Percentiles rank a stretch among this genome's conserved stretches.
Conservation (phyloP, 2,797 vertebrate species). For the Avahi laniger region DNA sequence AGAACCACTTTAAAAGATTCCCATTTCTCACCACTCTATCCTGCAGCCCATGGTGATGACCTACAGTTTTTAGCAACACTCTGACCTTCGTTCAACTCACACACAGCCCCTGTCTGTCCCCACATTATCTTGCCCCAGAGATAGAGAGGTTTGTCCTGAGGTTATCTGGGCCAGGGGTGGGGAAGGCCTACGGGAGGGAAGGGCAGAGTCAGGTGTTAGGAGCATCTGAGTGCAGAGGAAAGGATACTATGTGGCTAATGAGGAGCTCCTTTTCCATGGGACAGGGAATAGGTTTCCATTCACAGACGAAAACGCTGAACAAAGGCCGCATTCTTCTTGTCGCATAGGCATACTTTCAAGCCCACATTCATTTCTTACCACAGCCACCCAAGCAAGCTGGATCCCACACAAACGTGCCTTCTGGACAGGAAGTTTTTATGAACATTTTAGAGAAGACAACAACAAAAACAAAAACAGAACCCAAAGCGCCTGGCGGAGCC, state of each 20-base stretch:
- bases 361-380: neutral
- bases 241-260: neutral
- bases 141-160: too few relatives aligned
- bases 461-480: neutral
- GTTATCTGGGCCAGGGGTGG: neutral
- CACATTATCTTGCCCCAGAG: neutral
- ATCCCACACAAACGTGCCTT: neutral
- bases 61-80: too few relatives aligned
- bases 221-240: neutral
- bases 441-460: neutral
- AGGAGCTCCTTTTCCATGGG: fast-evolving
- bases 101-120: neutral
- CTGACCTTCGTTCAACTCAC: fast-evolving
- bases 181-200: neutral
- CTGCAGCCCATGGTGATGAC: fast-evolving
- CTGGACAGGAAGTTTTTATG: constrained; percentile 17
- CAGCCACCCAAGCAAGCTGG: neutral
- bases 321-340: neutral
- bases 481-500: neutral
- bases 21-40: fast-evolving
- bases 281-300: neutral
- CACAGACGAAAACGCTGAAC: neutral
- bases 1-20: neutral
- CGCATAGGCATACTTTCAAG: neutral
- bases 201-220: neutral